Evolutionary conservation across 1,140 invertebrate species (phyloP).

Genomic region (Trichonephila inaurata): DNA sequence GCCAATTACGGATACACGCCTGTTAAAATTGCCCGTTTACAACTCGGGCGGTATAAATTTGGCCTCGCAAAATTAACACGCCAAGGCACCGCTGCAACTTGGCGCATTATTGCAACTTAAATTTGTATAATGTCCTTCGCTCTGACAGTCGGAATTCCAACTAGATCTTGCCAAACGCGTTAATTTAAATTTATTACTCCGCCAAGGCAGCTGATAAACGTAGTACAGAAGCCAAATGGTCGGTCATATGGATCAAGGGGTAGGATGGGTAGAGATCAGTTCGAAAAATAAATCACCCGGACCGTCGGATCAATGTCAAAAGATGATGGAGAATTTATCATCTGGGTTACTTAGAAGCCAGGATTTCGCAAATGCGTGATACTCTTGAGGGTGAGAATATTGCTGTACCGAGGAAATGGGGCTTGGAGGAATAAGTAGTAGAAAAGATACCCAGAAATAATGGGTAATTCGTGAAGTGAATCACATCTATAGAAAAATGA

Average conservation of each 20-base stretch:
- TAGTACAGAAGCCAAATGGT: background rate
- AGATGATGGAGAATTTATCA: background rate
- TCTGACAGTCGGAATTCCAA: conserved; percentile 27
- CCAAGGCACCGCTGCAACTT: background rate
- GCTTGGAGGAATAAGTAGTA: too few species aligned
- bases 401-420: too few species aligned
- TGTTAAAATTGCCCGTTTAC: conserved; percentile 24
- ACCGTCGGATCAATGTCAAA: background rate
- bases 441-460: too few species aligned
- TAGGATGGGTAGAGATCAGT: conserved; percentile 10
- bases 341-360: background rate
- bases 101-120: conserved; percentile 34
- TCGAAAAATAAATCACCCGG: conserved; percentile 23
- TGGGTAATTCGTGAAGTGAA: too few species aligned
- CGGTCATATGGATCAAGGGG: background rate
- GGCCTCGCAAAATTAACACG: conserved; percentile 11
- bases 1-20: background rate
- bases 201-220: background rate
- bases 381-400: background rate
- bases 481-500: too few species aligned
- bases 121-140: conserved; percentile 13
- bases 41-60: background rate
- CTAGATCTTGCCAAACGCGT: conserved; percentile 33
- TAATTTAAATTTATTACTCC: conserved; percentile 33
- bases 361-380: background rate